These are phyloP conservation scores for Leptinotarsa juncta DNA, from an alignment of 2,888 invertebrate genomes.

Conservation along the genomic window DNA sequence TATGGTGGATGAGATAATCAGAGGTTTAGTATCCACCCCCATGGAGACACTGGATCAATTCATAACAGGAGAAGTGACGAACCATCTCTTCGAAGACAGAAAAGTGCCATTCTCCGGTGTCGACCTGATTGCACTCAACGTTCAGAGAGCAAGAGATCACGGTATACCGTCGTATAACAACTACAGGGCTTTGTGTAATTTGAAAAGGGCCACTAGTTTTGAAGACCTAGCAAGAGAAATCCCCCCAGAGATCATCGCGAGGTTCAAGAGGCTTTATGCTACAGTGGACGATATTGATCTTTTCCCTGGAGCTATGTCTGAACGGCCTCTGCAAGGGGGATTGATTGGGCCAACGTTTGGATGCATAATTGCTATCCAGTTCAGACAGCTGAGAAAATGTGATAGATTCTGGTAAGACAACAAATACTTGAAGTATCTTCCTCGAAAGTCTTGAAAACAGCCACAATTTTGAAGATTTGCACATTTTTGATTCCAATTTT, in stretches of 20 bases:
- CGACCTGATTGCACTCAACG: slow-evolving; percentile 90
- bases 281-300: slow-evolving; percentile 96
- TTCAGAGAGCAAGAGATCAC: slow-evolving; percentile 89
- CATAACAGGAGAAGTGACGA: slow-evolving; percentile 93
- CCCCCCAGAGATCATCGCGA: slow-evolving; percentile 83
- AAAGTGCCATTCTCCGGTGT: slow-evolving; percentile 92
- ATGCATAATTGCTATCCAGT: slow-evolving; percentile 94
- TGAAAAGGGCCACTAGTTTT: slow-evolving; percentile 86
- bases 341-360: slow-evolving; percentile 95
- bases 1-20: slow-evolving; percentile 86
- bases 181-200: slow-evolving; percentile 89
- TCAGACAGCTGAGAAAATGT: slow-evolving; percentile 89
- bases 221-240: slow-evolving; percentile 90
- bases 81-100: slow-evolving; percentile 92
- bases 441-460: no score
- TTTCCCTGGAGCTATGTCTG: slow-evolving; percentile 95
- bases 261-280: slow-evolving; percentile 83
- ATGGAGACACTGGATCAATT: slow-evolving; percentile 95
- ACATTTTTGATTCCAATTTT: no score
- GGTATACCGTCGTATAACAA: slow-evolving; percentile 91
- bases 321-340: slow-evolving; percentile 88
- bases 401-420: slow-evolving; percentile 88
- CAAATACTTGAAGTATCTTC: no score
- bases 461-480: no score
- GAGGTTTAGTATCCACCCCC: slow-evolving; percentile 88